Evolutionary conservation across 2,888 invertebrate genomes (phyloP).

Genomic region (Clitarchus hookeri): DNA sequence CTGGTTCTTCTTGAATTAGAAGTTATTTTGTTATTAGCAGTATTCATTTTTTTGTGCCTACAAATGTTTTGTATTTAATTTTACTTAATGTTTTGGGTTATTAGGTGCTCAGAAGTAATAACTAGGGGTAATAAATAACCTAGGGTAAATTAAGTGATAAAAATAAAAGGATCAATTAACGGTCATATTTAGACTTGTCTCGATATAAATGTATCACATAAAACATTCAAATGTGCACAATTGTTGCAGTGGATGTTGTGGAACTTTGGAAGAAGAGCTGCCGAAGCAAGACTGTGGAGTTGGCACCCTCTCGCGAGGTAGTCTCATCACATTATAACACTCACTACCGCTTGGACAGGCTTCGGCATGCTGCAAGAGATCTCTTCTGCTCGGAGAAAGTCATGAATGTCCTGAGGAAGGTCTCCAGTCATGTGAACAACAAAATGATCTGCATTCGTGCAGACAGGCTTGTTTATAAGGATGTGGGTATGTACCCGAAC

Average conservation of each 20-base stretch:
- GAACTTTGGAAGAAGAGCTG: slow-evolving; percentile 76
- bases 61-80: no score
- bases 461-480: slow-evolving; percentile 81
- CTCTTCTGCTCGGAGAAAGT: slow-evolving; percentile 68
- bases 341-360: slow-evolving; percentile 54
- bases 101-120: no score
- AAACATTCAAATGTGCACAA: no score
- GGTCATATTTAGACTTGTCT: no score
- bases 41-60: no score
- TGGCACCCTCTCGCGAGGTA: slow-evolving; percentile 72
- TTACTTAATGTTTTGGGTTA: no score
- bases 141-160: no score
- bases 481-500: slow-evolving; percentile 62
- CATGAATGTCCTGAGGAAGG: slow-evolving; percentile 66
- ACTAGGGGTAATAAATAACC: no score
- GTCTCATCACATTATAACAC: slow-evolving; percentile 58
- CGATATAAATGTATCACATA: no score
- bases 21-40: no score
- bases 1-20: no score
- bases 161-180: no score
- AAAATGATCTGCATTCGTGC: slow-evolving; percentile 73
- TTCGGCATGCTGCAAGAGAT: slow-evolving; percentile 68
- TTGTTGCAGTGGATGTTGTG: slow-evolving; percentile 64
- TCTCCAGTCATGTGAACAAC: slow-evolving; percentile 73
- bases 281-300: slow-evolving; percentile 61